A percentile compares a stretch with the other conserved stretches of the same genome.
These are phyloP conservation scores for Caenorhabditis panamensis DNA, from an alignment of 2,888 invertebrate species.

Conservation along the genomic window DNA sequence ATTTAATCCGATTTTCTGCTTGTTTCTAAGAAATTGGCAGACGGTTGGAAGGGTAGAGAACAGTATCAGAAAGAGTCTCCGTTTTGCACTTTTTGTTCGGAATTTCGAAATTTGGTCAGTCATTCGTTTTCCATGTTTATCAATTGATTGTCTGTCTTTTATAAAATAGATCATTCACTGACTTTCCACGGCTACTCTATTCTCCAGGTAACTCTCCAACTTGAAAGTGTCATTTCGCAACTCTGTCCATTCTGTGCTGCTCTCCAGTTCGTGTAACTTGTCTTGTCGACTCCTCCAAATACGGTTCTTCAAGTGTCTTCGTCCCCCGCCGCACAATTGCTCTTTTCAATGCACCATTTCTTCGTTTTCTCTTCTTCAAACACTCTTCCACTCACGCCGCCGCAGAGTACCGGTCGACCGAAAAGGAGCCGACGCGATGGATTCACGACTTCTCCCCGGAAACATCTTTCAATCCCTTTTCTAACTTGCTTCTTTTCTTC, in stretches of 20 bases:
- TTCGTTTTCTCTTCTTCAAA: background rate
- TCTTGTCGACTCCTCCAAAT: background rate
- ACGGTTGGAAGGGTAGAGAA: background rate
- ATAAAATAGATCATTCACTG: too few relatives aligned
- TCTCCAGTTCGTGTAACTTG: background rate
- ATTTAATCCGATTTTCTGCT: background rate
- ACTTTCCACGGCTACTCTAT: too few relatives aligned
- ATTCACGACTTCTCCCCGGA: background rate
- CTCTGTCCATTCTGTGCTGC: too few relatives aligned
- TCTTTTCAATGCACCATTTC: background rate
- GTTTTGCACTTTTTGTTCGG: background rate
- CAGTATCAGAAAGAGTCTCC: background rate
- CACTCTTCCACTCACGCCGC: conserved; percentile 17
- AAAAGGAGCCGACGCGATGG: too few relatives aligned
- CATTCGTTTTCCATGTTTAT: too few relatives aligned
- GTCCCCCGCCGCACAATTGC: background rate
- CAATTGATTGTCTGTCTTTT: too few relatives aligned
- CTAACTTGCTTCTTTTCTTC: background rate
- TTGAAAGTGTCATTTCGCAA: too few relatives aligned
- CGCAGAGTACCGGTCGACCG: too few relatives aligned
- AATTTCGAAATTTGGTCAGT: too few relatives aligned
- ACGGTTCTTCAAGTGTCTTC: conserved; percentile 1
- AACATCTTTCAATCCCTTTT: too few relatives aligned
- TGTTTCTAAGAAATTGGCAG: background rate
- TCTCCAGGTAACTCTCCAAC: too few relatives aligned